Conservation (phyloP, 2,797 vertebrate genomes). For the Phaenicophaeus curvirostris region DNA sequence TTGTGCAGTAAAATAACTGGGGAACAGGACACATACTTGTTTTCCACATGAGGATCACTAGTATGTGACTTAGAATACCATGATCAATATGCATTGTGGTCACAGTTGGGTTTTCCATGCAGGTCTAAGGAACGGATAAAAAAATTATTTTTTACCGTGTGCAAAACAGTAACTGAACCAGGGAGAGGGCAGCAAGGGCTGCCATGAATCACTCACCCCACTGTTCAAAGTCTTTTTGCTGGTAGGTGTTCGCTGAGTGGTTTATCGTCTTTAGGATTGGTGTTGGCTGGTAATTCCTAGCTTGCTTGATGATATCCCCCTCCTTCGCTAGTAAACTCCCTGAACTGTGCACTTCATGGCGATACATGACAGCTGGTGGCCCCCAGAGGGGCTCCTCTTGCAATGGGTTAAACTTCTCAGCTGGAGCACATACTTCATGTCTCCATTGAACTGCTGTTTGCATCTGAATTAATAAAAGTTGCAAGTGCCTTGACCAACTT, state of each 20-base stretch:
- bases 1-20: background rate
- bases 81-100: background rate
- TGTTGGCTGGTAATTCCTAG: background rate
- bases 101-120: background rate
- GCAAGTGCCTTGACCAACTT: background rate
- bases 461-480: background rate
- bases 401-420: background rate
- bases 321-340: background rate
- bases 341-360: background rate
- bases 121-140: background rate
- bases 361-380: background rate
- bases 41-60: background rate
- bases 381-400: background rate
- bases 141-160: background rate
- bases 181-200: background rate
- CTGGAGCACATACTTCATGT: background rate
- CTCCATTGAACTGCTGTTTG: background rate
- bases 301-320: background rate
- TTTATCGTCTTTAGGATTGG: background rate
- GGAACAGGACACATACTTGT: background rate
- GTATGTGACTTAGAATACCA: rapidly evolving
- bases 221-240: background rate
- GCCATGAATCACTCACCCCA: background rate
- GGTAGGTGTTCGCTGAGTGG: background rate
- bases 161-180: background rate